phyloP scores from a whole-genome alignment of 2,113 vertebrate species.

The Scophthalmus maximus region DNA sequence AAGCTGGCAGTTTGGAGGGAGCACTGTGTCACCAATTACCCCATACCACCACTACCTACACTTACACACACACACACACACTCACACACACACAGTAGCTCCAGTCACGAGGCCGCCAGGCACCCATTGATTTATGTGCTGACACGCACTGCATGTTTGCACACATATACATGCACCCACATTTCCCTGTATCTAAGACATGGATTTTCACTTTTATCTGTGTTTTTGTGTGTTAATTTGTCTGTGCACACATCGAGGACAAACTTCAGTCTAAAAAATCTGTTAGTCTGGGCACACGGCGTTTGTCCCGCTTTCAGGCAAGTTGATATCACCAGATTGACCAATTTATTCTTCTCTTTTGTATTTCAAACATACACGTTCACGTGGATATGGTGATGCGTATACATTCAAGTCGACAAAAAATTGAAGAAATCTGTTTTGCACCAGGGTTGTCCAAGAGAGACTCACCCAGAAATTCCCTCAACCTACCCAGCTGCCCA shows the following conservation, averaged over 20 bases:
- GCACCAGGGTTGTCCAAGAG: not conserved
- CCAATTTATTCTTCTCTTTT: too few species aligned
- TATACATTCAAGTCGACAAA: not conserved
- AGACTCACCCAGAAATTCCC: constrained; percentile 28
- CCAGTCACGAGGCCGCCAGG: constrained; percentile 63
- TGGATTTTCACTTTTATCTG: constrained; percentile 13
- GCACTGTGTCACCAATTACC: constrained; percentile 69
- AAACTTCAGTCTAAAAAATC: too few species aligned
- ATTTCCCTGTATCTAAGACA: constrained; percentile 43
- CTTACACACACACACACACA: constrained; percentile 13
- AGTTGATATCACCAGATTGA: too few species aligned
- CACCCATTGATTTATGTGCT: constrained; percentile 78
- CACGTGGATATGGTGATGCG: constrained; percentile 1
- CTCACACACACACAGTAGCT: constrained; percentile 41
- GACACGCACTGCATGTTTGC: constrained; percentile 46
- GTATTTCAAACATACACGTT: too few species aligned
- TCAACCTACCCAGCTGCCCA: constrained; percentile 28
- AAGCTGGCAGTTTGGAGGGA: constrained; percentile 71
- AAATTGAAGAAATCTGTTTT: constrained; percentile 12
- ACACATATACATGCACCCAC: constrained; percentile 23
- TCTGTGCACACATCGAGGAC: not conserved
- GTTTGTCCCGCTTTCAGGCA: too few species aligned
- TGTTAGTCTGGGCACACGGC: not conserved
- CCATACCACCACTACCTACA: constrained; percentile 49
- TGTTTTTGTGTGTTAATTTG: not conserved